Base-by-base conservation (phyloP, 1,140 invertebrate species). In the Streblospio benedicti region DNA sequence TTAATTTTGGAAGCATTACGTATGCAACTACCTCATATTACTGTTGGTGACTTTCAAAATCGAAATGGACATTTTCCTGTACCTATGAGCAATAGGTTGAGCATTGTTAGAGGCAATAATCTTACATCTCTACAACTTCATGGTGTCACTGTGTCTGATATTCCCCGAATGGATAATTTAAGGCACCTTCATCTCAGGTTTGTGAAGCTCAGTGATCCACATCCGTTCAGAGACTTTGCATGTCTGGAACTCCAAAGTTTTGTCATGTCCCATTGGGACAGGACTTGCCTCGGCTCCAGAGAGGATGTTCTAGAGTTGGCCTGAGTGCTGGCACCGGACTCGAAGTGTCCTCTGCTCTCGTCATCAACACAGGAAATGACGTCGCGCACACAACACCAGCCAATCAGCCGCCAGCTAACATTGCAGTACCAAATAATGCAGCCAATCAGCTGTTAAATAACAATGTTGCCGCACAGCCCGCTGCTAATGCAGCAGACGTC, bases 241-340 rank as follows among this genome's bases (percentile, higher is more conserved):
- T 72, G 67, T 5, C 68, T 68, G n/a, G 69, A 61, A 6, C 50
- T 76, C 30, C 62, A 70, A 53, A 69, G 65, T 25, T 76, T 76
- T 67, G 69, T 75, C 4, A 74, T 76, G 72, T n/a, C 69, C 71
- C 0, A 56, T 76, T 14, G 63, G 72, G 51, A 64, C 69, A 35
- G 65, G 67, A 6, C 53, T 76, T 16, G 69, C 72, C 23, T 59
- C 63, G 32, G 62, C 73, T 20, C 59, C 65, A 18, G 51, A n/a
- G n/a, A n/a, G n/a, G n/a, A n/a, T 43, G 35, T 56, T 57, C 25
- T 38, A 70, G 71, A 61, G 73, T 75, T 59, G 73, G 73, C n/a
- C 60, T 75, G 27, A 75, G 71, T 66, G 71, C 71, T 47, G 72
- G 71, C 0, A 72, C 71, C 43, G 73, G 73, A 20, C 63, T 75